phyloP scores from a whole-genome alignment of 30 jellyfish, hydroid and myxozoan genomes.

The Aurelia sp. region DNA sequence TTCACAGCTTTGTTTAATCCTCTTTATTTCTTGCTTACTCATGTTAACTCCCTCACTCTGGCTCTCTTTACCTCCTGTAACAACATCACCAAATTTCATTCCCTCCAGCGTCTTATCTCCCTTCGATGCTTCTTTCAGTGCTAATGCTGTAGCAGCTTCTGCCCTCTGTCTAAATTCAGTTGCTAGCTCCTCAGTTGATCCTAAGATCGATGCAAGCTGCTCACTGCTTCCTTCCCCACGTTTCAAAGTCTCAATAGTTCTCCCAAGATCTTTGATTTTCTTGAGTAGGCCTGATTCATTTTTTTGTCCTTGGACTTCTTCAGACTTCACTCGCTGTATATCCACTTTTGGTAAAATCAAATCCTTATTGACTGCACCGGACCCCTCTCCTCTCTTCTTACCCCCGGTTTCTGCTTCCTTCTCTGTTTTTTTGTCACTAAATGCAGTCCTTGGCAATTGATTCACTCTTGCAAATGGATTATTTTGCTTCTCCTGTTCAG shows the following conservation, averaged over 20 bases:
- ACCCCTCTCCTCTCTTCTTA: background rate
- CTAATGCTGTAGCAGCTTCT: background rate
- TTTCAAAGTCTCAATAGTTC: background rate
- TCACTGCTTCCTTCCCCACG: background rate
- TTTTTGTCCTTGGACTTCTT: background rate
- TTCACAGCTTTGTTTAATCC: too few relatives aligned
- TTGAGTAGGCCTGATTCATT: slow-evolving; percentile 5
- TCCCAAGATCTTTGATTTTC: slow-evolving; percentile 31
- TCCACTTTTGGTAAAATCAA: background rate
- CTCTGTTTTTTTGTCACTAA: background rate
- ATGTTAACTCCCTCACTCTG: too few relatives aligned
- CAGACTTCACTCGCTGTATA: background rate
- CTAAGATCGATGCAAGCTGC: background rate
- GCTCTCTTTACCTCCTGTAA: too few relatives aligned
- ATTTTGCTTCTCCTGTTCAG: background rate
- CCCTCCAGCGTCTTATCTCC: background rate
- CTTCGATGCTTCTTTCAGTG: background rate
- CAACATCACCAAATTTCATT: too few relatives aligned
- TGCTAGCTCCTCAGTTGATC: background rate
- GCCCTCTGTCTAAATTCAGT: background rate
- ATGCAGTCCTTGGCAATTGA: background rate
- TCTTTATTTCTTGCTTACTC: too few relatives aligned
- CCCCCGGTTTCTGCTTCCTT: background rate
- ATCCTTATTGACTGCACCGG: background rate
- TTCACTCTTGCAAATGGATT: slow-evolving; percentile 41